phyloP scores from a whole-genome alignment of 2,888 invertebrate genomes.

The Agrotis clavis region DNA sequence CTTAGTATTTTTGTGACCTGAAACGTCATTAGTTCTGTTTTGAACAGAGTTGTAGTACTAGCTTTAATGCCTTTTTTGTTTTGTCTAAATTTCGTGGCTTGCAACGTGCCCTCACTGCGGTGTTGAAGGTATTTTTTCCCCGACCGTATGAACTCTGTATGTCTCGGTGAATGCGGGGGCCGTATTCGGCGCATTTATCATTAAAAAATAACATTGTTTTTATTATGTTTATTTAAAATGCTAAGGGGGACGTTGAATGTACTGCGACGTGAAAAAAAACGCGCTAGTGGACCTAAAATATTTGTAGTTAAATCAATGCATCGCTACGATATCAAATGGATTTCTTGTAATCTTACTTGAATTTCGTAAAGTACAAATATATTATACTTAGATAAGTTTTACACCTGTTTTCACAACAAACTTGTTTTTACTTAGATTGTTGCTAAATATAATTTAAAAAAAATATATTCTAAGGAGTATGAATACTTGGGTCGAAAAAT shows the following conservation, averaged over 20 bases:
- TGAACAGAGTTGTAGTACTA: slow-evolving; percentile 56
- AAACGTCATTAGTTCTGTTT: slow-evolving; percentile 57
- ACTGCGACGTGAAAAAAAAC: slow-evolving; percentile 37
- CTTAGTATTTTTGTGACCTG: slow-evolving; percentile 59
- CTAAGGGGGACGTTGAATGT: slow-evolving; percentile 37
- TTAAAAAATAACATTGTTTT: slow-evolving; percentile 68
- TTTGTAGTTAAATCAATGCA: slow-evolving; percentile 41
- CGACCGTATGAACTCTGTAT: slow-evolving; percentile 71
- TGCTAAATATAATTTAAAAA: slow-evolving; percentile 43
- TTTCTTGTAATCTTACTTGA: slow-evolving; percentile 39
- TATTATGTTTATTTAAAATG: slow-evolving; percentile 62
- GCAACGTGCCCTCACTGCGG: slow-evolving; percentile 21
- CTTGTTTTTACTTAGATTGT: slow-evolving; percentile 35
- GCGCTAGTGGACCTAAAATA: slow-evolving; percentile 59
- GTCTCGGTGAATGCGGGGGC: slow-evolving; percentile 69
- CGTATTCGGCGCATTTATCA: slow-evolving; percentile 77
- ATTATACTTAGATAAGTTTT: slow-evolving; percentile 51
- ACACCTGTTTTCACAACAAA: slow-evolving; percentile 35
- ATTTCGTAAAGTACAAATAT: slow-evolving; percentile 61
- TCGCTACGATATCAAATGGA: slow-evolving; percentile 34
- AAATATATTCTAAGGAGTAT: slow-evolving; percentile 19
- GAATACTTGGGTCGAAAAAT: slow-evolving; percentile 23
- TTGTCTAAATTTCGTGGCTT: slow-evolving; percentile 33
- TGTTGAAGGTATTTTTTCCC: slow-evolving; percentile 66
- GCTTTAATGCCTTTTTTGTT: slow-evolving; percentile 51